phyloP scores from a whole-genome alignment of 1,140 invertebrate genomes.

The Cotesia glomerata region DNA sequence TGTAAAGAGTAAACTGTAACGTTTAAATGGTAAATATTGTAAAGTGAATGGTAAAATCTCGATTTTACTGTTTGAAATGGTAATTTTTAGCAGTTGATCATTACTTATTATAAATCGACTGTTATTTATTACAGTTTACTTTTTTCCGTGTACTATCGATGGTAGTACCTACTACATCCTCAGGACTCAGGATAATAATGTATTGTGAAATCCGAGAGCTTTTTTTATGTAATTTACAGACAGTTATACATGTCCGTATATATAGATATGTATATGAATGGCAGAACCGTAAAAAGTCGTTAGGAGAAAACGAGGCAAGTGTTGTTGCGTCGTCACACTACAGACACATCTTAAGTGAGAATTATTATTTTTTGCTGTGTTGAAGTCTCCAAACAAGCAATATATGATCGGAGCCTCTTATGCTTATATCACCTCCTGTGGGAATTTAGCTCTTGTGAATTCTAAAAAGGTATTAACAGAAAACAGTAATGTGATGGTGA shows the following conservation, averaged over 20 bases:
- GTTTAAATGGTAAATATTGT: too few species aligned
- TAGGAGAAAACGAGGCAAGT: constrained; percentile 19
- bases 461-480: constrained; percentile 18
- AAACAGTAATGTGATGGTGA: constrained; percentile 10
- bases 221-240: constrained; percentile 6
- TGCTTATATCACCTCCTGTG: background rate
- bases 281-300: constrained; percentile 21
- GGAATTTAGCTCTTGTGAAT: constrained; percentile 12
- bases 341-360: background rate
- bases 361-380: constrained; percentile 20
- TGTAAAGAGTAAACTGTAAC: too few species aligned
- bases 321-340: background rate
- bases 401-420: constrained; percentile 1
- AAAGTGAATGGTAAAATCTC: too few species aligned
- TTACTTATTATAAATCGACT: too few species aligned
- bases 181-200: background rate
- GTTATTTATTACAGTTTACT: too few species aligned
- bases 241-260: too few species aligned
- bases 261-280: too few species aligned
- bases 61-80: too few species aligned
- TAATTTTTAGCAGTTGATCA: too few species aligned
- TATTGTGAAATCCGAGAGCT: constrained; percentile 6
- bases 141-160: background rate
- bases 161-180: background rate
- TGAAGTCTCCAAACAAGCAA: background rate